These are phyloP conservation scores for Conus canariensis DNA, from an alignment of 2,888 invertebrate genomes.

Conservation along the genomic window DNA sequence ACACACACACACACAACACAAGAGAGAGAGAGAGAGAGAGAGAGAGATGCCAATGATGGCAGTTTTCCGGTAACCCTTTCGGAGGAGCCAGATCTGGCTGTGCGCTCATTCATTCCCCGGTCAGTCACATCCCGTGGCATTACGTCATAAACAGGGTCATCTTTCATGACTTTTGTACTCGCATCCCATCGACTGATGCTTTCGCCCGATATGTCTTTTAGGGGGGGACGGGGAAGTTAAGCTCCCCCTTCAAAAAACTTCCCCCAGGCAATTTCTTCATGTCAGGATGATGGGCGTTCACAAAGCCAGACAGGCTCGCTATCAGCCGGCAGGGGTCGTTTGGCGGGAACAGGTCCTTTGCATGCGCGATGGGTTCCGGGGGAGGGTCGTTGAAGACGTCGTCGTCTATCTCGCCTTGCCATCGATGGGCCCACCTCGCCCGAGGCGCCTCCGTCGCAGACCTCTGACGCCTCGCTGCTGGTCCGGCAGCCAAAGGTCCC, in stretches of 20 bases:
- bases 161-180: constrained; percentile 28
- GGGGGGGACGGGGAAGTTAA: neutral
- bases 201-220: neutral
- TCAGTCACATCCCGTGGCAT: neutral
- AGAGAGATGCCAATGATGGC: neutral
- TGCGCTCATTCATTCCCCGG: neutral
- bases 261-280: constrained; percentile 29
- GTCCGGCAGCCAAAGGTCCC: constrained; percentile 46
- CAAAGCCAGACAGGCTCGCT: constrained; percentile 4
- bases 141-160: constrained; percentile 26
- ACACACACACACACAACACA: too few species aligned
- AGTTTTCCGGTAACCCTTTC: neutral
- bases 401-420: constrained; percentile 44
- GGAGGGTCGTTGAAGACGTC: constrained; percentile 4
- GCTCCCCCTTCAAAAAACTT: neutral
- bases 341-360: constrained; percentile 39
- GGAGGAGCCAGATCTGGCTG: neutral
- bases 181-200: neutral
- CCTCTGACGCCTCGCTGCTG: constrained; percentile 45
- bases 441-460: constrained; percentile 42
- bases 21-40: constrained; percentile 20
- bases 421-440: constrained; percentile 44
- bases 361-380: constrained; percentile 32
- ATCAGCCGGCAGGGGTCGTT: neutral
- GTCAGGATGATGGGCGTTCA: constrained; percentile 30